Conservation (phyloP, 2,888 invertebrate species). For the Netelia fuscicornis region DNA sequence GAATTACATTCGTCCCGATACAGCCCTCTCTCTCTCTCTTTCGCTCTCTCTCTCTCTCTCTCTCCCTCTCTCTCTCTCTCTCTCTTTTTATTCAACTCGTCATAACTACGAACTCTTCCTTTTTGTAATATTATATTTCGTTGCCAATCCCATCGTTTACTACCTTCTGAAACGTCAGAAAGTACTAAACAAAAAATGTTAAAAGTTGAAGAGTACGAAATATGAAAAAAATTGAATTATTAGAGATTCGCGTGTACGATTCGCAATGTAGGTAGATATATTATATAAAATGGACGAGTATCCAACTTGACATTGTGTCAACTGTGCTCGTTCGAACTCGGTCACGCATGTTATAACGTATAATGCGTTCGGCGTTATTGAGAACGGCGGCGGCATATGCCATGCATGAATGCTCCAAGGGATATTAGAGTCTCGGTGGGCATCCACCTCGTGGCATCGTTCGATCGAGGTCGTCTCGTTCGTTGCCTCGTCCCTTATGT, state of each 20-base stretch:
- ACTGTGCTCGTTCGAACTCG: slow-evolving; percentile 54
- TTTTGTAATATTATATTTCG: background rate
- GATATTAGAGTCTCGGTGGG: slow-evolving; percentile 41
- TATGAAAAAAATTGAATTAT: too few species aligned
- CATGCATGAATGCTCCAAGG: slow-evolving; percentile 52
- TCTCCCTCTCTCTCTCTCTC: slow-evolving; percentile 27
- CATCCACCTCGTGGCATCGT: slow-evolving; percentile 33
- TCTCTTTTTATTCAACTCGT: background rate
- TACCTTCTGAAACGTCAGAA: too few species aligned
- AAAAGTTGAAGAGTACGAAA: too few species aligned
- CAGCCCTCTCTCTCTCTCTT: slow-evolving; percentile 6
- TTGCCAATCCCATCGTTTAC: too few species aligned
- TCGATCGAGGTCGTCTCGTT: slow-evolving; percentile 40
- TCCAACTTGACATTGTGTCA: slow-evolving; percentile 47
- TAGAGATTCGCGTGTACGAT: too few species aligned
- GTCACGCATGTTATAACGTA: slow-evolving; percentile 64
- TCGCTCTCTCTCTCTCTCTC: slow-evolving; percentile 19
- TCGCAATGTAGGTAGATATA: background rate
- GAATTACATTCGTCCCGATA: too few species aligned
- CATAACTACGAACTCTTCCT: background rate
- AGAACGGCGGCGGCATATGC: slow-evolving; percentile 30
- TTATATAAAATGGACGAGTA: background rate
- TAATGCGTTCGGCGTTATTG: slow-evolving; percentile 63
- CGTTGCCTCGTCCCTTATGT: background rate
- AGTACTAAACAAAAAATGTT: too few species aligned